Percentiles rank a stretch among this genome's conserved stretches.
Conservation (phyloP, 2,797 vertebrate genomes). For the Babyrousa celebensis region DNA sequence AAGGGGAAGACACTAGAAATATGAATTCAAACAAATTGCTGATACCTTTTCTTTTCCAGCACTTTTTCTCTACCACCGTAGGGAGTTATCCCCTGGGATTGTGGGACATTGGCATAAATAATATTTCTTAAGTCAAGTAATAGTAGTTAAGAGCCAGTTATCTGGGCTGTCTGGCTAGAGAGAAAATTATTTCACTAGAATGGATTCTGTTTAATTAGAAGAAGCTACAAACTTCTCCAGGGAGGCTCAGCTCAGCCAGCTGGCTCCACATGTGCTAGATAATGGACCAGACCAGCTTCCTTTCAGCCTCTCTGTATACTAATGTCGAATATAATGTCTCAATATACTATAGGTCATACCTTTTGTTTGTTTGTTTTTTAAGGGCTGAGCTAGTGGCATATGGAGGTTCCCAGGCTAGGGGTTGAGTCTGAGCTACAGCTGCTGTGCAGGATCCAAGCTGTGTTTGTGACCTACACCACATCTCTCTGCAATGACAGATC, state of each 20-base stretch:
- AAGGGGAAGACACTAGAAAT: not conserved
- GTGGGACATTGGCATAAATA: not conserved
- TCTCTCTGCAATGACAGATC: no score
- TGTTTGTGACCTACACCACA: no score
- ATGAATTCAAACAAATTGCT: not conserved
- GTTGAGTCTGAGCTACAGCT: no score
- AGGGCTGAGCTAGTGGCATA: no score
- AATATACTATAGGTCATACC: not conserved
- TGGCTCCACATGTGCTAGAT: rapidly evolving
- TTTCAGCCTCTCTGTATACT: not conserved
- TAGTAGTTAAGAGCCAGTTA: not conserved
- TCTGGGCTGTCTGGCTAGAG: not conserved
- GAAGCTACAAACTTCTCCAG: not conserved
- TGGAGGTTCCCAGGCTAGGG: no score
- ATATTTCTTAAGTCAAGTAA: not conserved
- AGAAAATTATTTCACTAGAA: not conserved
- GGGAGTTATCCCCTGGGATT: not conserved
- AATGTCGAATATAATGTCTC: no score
- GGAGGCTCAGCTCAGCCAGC: not conserved
- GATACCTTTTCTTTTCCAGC: not conserved
- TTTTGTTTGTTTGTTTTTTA: no score
- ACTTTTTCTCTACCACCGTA: not conserved
- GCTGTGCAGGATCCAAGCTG: no score
- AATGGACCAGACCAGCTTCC: not conserved
- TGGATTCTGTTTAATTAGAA: not conserved